These are phyloP conservation scores for Pocillopora damicornis DNA, from an alignment of 64 coral and sea anemone genomes.

Conservation along the genomic window DNA sequence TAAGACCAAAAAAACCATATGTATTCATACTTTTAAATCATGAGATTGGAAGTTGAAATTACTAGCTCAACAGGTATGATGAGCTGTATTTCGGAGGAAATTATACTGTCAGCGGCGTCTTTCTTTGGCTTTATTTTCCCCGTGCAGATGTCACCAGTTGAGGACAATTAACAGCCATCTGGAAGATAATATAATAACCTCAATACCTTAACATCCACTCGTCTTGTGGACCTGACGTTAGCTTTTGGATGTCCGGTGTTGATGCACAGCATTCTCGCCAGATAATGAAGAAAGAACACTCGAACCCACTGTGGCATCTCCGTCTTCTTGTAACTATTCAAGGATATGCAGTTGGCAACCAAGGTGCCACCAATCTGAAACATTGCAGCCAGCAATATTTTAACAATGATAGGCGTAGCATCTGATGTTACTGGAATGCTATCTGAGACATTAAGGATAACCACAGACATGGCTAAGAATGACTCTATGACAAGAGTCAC, in stretches of 20 bases:
- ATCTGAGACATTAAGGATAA: constrained; percentile 74
- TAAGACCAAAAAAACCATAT: too few species aligned
- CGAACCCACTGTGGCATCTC: constrained; percentile 84
- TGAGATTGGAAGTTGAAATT: too few species aligned
- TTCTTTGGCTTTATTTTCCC: too few species aligned
- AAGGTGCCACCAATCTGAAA: constrained; percentile 76
- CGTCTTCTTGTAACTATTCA: constrained; percentile 69
- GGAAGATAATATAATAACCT: not conserved
- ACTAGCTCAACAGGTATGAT: too few species aligned
- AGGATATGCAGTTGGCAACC: constrained; percentile 62
- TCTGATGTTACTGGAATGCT: constrained; percentile 78
- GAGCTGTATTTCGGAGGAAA: too few species aligned
- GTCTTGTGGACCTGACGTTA: constrained; percentile 12
- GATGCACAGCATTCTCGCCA: constrained; percentile 67
- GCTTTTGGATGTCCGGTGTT: constrained; percentile 32
- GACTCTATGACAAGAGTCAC: constrained; percentile 89
- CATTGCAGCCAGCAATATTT: constrained; percentile 70
- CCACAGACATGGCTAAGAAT: constrained; percentile 79
- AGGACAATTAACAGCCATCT: not conserved
- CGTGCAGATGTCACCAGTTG: too few species aligned
- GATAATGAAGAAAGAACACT: constrained; percentile 75
- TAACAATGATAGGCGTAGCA: constrained; percentile 69
- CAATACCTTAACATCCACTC: constrained; percentile 10
- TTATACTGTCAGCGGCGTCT: too few species aligned
- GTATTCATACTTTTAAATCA: too few species aligned